Evolutionary conservation across 2,888 invertebrate genomes (phyloP).

Genomic region (Pristionchus arcanus): DNA sequence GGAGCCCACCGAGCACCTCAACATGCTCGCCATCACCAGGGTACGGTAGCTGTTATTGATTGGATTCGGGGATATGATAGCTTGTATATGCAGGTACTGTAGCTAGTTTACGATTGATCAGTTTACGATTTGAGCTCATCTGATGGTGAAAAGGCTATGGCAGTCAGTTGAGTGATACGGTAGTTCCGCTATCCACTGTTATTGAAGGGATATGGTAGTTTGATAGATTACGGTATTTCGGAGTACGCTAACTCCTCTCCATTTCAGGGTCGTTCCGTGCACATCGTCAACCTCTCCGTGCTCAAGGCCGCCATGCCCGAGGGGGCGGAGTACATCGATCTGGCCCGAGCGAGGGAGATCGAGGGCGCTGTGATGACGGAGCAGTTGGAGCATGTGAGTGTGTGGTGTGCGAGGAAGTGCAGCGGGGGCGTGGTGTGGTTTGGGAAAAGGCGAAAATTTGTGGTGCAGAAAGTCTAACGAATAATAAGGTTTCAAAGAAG

Average conservation of each 20-base stretch:
- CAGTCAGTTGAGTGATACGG: no score
- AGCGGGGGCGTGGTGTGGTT: background rate
- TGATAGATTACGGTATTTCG: background rate
- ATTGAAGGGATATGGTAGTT: background rate
- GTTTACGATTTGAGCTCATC: no score
- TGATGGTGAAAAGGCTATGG: no score
- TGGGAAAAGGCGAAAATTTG: background rate
- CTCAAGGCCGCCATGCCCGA: slow-evolving; percentile 56
- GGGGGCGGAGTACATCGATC: slow-evolving; percentile 55
- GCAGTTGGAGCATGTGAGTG: slow-evolving; percentile 59
- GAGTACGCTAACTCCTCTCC: background rate
- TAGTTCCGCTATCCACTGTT: no score
- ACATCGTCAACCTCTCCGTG: slow-evolving; percentile 66
- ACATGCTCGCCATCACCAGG: slow-evolving; percentile 66
- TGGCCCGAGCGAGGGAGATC: slow-evolving; percentile 59
- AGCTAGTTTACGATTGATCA: no score
- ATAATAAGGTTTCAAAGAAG: background rate
- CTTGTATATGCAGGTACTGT: no score
- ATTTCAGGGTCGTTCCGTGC: slow-evolving; percentile 67
- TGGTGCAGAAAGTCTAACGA: background rate
- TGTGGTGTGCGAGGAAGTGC: background rate
- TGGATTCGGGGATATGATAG: background rate
- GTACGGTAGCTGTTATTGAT: slow-evolving; percentile 51
- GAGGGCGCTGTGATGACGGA: slow-evolving; percentile 62
- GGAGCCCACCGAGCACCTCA: slow-evolving; percentile 56